Evolutionary conservation across 2,888 invertebrate species (phyloP).

Genomic region (Pollenia labialis): DNA sequence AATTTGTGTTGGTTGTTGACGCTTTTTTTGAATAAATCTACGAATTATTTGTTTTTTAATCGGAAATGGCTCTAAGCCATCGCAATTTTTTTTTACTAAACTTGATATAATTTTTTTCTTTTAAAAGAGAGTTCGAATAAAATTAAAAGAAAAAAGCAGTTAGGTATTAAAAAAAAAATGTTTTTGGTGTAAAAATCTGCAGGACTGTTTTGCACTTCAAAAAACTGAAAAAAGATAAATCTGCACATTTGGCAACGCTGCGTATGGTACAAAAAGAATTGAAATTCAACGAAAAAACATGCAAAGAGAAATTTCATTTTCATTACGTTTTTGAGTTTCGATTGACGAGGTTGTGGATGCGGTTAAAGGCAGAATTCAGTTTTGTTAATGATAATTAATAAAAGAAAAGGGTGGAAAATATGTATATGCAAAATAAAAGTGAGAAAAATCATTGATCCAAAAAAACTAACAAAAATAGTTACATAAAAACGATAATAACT

Average conservation of each 20-base stretch:
- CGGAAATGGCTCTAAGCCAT: too few relatives aligned
- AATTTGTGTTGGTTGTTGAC: too few relatives aligned
- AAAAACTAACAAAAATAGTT: neutral
- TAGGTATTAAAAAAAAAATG: too few relatives aligned
- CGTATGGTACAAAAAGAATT: neutral
- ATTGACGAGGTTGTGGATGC: constrained; percentile 58
- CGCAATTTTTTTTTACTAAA: too few relatives aligned
- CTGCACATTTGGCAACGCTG: neutral
- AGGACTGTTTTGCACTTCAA: too few relatives aligned
- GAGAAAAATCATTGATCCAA: constrained; percentile 7
- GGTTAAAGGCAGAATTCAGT: constrained; percentile 29
- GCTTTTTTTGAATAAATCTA: too few relatives aligned
- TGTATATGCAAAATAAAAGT: constrained; percentile 32
- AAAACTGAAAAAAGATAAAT: neutral
- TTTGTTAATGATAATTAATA: constrained; percentile 20
- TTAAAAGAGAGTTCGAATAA: too few relatives aligned
- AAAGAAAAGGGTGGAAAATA: constrained; percentile 33
- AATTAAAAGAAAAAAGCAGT: too few relatives aligned
- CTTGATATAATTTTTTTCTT: too few relatives aligned
- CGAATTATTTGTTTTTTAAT: too few relatives aligned
- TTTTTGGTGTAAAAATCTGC: too few relatives aligned
- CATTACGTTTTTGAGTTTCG: constrained; percentile 72
- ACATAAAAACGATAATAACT: neutral
- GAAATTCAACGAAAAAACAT: constrained; percentile 8
- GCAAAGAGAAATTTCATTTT: constrained; percentile 56